phyloP scores from a whole-genome alignment of 2,797 vertebrate species.

The Eleutherodactylus coqui region DNA sequence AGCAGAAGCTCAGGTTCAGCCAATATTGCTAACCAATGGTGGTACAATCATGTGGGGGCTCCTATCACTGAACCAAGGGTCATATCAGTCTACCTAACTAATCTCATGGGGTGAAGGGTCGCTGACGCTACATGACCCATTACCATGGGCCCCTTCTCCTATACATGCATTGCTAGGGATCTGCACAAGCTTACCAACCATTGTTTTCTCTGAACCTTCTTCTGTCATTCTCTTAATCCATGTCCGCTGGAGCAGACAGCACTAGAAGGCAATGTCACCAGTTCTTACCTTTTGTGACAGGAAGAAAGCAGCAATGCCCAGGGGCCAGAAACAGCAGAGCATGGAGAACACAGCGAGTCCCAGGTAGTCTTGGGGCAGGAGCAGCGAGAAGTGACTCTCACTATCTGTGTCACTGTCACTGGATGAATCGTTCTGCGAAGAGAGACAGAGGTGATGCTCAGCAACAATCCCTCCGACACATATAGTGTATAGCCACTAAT shows the following conservation, averaged over 20 bases:
- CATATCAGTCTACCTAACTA: neutral
- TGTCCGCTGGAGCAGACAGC: neutral
- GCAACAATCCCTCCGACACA: neutral
- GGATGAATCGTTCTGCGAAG: slow-evolving; percentile 78
- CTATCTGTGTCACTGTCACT: slow-evolving; percentile 61
- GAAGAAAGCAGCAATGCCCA: slow-evolving; percentile 90
- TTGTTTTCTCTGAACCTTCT: neutral
- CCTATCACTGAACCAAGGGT: neutral
- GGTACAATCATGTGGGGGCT: neutral
- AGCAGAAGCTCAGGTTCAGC: neutral
- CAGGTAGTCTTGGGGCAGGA: slow-evolving; percentile 87
- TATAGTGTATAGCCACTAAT: too few species aligned
- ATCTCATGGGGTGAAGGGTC: neutral
- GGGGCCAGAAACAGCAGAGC: slow-evolving; percentile 93
- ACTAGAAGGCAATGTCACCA: neutral
- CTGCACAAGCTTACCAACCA: neutral
- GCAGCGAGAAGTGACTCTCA: slow-evolving; percentile 79
- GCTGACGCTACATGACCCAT: neutral
- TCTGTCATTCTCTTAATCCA: neutral
- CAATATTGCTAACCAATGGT: neutral
- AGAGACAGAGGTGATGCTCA: slow-evolving; percentile 1
- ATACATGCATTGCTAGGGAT: neutral
- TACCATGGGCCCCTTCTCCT: neutral
- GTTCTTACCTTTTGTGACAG: slow-evolving; percentile 87
- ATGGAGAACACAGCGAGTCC: slow-evolving; percentile 91